Evolutionary conservation across 2,113 vertebrate genomes (phyloP), one percentile per base, ranked within the genome.

Genomic region (Gymnocephalus cernua): DNA sequence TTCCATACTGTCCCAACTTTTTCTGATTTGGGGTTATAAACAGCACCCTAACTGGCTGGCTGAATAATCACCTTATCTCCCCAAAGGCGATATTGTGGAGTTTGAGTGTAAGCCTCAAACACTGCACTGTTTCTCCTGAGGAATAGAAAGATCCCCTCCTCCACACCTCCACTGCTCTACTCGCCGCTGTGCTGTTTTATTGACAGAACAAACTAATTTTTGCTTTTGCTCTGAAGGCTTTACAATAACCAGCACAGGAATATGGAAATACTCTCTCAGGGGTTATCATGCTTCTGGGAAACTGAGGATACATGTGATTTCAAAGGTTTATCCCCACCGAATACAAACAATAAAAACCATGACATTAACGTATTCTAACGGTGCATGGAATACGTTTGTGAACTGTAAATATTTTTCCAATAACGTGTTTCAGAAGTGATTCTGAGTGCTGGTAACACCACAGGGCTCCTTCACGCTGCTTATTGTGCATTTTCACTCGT

Each of bases 1-100:
- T n/a, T n/a, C n/a, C n/a, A n/a, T n/a, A n/a, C n/a, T n/a, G n/a
- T n/a, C n/a, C n/a, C n/a, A n/a, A n/a, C n/a, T n/a, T n/a, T n/a
- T n/a, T n/a, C n/a, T n/a, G n/a, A n/a, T n/a, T n/a, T n/a, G n/a
- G n/a, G n/a, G n/a, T n/a, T n/a, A n/a, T n/a, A 94, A 90, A 90
- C 86, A 86, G 79, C 25, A 23, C 51, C 77, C 85, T 93, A 93
- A 94, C 93, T 93, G 92, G 91, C 86, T 87, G 90, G 83, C 69
- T 91, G 93, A 94, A 92, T 93, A 93, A 94, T 93, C 89, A 91
- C 78, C 86, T 91, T 45, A 73, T 90, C 86, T 88, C 86, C 85
- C 88, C 41, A 48, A 19, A 73, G 93, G 89, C 66, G 21, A 80
- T 44, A 66, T 74, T 78, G 68, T 25, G 61, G 74, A 71, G 79